Conservation (phyloP, 2,888 invertebrate species). For the Salpingus planirostris region DNA sequence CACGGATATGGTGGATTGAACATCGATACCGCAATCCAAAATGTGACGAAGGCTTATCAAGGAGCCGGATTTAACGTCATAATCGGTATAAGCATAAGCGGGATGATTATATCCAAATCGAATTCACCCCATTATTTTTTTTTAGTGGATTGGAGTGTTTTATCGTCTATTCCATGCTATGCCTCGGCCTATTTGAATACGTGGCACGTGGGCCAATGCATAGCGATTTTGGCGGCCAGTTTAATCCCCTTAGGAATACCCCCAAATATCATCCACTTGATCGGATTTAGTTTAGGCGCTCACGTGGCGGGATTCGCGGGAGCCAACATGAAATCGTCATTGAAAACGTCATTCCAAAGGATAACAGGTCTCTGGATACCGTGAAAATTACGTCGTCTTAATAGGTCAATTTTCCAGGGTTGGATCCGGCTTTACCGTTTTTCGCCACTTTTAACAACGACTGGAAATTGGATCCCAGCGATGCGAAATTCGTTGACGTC, state of each 20-base stretch:
- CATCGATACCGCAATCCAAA: constrained; percentile 34
- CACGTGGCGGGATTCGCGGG: constrained; percentile 45
- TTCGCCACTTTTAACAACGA: constrained; percentile 45
- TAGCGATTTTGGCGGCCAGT: constrained; percentile 43
- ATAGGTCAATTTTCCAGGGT: constrained; percentile 26
- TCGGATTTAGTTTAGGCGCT: constrained; percentile 53
- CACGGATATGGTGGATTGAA: constrained; percentile 42
- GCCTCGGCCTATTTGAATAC: constrained; percentile 49
- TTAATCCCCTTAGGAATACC: constrained; percentile 35
- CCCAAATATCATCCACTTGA: constrained; percentile 42
- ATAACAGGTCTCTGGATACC: too few relatives aligned
- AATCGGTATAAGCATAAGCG: constrained; percentile 19
- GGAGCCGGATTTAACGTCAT: constrained; percentile 32
- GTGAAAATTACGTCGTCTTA: too few relatives aligned
- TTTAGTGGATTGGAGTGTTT: constrained; percentile 48
- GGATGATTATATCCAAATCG: not conserved
- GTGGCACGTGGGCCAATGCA: constrained; percentile 49
- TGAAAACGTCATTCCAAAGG: constrained; percentile 31
- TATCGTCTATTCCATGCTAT: constrained; percentile 48
- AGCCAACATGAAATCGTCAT: constrained; percentile 27
- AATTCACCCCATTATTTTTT: not conserved
- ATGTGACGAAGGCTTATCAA: constrained; percentile 32
- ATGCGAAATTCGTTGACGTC: constrained; percentile 80
- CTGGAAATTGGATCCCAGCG: constrained; percentile 62
- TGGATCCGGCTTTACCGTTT: constrained; percentile 57